Conservation (phyloP, 2,797 vertebrate genomes). For the Microchirus variegatus region DNA sequence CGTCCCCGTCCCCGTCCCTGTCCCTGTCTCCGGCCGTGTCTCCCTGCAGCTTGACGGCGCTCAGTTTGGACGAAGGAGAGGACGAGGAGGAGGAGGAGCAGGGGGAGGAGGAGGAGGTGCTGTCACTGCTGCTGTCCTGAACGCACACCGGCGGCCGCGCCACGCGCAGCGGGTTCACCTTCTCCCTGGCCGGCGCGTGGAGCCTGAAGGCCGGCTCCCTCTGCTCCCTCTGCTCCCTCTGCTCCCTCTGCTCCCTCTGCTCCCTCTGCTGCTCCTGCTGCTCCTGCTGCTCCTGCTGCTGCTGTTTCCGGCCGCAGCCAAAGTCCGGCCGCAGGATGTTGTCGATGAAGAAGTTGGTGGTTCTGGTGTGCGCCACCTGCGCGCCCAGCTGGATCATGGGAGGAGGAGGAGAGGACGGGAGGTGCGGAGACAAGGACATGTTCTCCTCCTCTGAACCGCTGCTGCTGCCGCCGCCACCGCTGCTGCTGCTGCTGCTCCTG, state of each 20-base stretch:
- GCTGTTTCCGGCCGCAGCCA: slow-evolving; percentile 90
- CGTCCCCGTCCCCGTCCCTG: slow-evolving; percentile 46
- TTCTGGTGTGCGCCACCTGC: slow-evolving; percentile 87
- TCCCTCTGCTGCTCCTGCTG: no score
- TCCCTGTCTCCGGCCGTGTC: slow-evolving; percentile 70
- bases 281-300: slow-evolving; percentile 56
- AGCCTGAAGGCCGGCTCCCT: slow-evolving; percentile 85
- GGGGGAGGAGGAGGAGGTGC: slow-evolving; percentile 78
- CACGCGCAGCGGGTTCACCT: slow-evolving; percentile 84
- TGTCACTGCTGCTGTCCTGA: slow-evolving; percentile 88
- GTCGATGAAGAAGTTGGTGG: slow-evolving; percentile 97
- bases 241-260: no score
- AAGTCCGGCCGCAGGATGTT: slow-evolving; percentile 97
- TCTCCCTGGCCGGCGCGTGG: slow-evolving; percentile 87
- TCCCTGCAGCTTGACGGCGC: slow-evolving; percentile 63
- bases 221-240: not conserved
- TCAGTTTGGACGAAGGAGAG: slow-evolving; percentile 83
- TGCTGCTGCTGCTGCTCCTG: slow-evolving; percentile 35
- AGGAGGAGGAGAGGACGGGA: slow-evolving; percentile 83
- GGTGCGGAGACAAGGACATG: slow-evolving; percentile 89
- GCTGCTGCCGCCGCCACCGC: slow-evolving; percentile 84
- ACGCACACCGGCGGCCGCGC: slow-evolving; percentile 82
- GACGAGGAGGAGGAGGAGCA: slow-evolving; percentile 75
- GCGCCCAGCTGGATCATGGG: slow-evolving; percentile 82
- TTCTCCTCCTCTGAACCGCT: slow-evolving; percentile 87